Conservation (phyloP, 2,113 vertebrate species). For the Chauna torquata region DNA sequence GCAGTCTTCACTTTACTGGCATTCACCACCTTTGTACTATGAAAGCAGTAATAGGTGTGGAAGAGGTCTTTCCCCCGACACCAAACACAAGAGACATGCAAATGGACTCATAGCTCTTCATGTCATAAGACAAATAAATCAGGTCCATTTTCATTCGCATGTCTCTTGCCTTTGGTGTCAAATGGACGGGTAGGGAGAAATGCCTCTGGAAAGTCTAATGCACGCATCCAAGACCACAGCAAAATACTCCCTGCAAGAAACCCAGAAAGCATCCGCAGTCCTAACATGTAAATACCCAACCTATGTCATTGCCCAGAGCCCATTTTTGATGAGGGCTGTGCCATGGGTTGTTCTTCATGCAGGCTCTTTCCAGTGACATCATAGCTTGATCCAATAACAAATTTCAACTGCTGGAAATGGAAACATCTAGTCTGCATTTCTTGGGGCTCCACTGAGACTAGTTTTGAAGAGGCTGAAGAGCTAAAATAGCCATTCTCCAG, state of each 20-base stretch:
- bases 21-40: no score
- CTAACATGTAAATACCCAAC: neutral
- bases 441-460: neutral
- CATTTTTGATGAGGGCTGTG: neutral
- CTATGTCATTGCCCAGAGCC: rapidly evolving
- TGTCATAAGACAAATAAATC: neutral
- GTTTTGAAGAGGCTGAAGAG: neutral
- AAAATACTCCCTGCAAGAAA: neutral
- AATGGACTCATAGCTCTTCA: neutral
- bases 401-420: neutral
- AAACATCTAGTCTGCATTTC: neutral
- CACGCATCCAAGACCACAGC: neutral
- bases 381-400: neutral
- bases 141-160: rapidly evolving
- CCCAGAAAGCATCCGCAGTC: neutral
- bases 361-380: neutral
- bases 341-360: neutral
- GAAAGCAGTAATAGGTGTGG: rapidly evolving
- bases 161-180: neutral
- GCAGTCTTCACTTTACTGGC: neutral
- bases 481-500: neutral
- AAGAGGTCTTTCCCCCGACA: neutral
- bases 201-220: neutral
- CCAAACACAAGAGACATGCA: neutral
- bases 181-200: neutral